Percentiles rank a stretch among this genome's conserved stretches.
phyloP scores from a whole-genome alignment of 1,140 invertebrate species.

The Lethrus apterus region DNA sequence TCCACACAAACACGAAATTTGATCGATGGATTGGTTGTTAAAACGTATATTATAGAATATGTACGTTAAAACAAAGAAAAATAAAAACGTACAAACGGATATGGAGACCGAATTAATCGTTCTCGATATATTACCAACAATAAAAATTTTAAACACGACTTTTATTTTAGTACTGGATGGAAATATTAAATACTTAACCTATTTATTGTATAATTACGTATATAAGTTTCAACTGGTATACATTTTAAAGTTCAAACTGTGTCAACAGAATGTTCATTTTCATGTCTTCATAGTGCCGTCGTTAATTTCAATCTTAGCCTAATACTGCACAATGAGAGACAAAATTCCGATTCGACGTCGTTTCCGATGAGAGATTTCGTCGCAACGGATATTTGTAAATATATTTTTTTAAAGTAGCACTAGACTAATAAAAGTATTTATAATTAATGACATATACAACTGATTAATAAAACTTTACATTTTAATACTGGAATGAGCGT shows the following conservation, averaged over 20 bases:
- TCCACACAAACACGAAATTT: constrained; percentile 9
- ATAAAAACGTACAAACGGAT: constrained; percentile 6
- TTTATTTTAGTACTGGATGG: constrained; percentile 28
- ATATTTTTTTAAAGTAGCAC: constrained; percentile 10
- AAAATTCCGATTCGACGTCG: neutral
- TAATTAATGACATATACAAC: constrained; percentile 7
- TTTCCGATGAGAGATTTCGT: constrained; percentile 14
- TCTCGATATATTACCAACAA: neutral
- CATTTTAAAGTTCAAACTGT: constrained; percentile 20
- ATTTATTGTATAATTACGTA: constrained; percentile 42
- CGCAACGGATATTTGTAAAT: constrained; percentile 8
- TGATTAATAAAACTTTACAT: constrained; percentile 21
- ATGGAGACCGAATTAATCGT: neutral
- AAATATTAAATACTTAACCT: constrained; percentile 31
- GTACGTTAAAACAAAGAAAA: constrained; percentile 19
- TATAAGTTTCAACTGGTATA: constrained; percentile 40
- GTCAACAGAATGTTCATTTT: neutral
- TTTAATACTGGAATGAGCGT: constrained; percentile 39
- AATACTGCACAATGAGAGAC: constrained; percentile 8
- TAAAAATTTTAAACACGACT: constrained; percentile 15
- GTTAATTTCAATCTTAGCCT: constrained; percentile 14
- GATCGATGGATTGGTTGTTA: constrained; percentile 8
- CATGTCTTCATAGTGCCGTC: neutral
- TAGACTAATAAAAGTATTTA: neutral
- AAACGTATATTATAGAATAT: constrained; percentile 1